Percentiles rank a stretch among this genome's conserved stretches.
These are phyloP conservation scores for Botia kubotai DNA, from an alignment of 2,797 vertebrate genomes.

Conservation along the genomic window DNA sequence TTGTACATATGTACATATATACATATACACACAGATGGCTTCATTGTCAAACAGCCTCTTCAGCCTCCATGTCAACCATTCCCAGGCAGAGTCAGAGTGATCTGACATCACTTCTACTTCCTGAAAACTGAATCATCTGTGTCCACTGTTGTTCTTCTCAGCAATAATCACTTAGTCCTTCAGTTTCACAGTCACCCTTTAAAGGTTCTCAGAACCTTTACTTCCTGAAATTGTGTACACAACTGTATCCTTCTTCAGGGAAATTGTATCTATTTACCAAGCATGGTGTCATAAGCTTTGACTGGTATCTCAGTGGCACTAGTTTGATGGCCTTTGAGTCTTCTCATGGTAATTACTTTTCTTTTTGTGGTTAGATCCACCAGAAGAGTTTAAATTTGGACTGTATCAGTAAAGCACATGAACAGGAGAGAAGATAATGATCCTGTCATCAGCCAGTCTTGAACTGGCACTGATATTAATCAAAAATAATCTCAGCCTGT, in stretches of 20 bases:
- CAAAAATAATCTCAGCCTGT: conserved; percentile 13
- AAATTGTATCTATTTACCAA: not conserved
- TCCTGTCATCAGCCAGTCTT: conserved; percentile 6
- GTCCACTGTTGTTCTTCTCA: not conserved
- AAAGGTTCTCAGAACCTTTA: not conserved
- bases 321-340: not conserved
- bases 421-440: conserved; percentile 22
- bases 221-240: not conserved
- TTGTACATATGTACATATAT: too few species aligned
- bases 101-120: not conserved
- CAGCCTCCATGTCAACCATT: not conserved
- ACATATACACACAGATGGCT: too few species aligned
- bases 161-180: conserved; percentile 3
- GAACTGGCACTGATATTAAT: conserved; percentile 16
- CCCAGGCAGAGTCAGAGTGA: too few species aligned
- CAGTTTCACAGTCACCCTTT: not conserved
- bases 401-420: conserved; percentile 4
- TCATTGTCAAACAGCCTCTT: not conserved
- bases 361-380: conserved; percentile 3
- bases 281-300: not conserved
- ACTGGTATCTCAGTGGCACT: not conserved
- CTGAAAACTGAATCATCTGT: conserved; percentile 10
- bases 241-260: too few species aligned
- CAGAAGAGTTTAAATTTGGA: not conserved
- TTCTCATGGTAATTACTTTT: not conserved